phyloP scores from a whole-genome alignment of 2,888 invertebrate genomes.

The Alviniconcha strummeri region DNA sequence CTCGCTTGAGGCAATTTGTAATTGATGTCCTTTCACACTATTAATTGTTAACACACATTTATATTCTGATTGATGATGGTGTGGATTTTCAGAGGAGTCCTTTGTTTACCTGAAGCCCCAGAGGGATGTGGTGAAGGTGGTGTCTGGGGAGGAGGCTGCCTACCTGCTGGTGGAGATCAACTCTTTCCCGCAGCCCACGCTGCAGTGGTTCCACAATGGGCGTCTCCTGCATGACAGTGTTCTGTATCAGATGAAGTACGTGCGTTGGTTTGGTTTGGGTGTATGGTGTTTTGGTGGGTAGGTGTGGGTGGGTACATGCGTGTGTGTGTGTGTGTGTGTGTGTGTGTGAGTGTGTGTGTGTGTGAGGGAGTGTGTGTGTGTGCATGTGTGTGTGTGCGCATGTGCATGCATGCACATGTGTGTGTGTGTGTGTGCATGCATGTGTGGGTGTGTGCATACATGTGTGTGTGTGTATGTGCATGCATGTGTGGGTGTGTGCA shows the following conservation, averaged over 20 bases:
- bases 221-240: constrained; percentile 26
- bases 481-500: neutral
- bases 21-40: no score
- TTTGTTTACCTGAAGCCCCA: constrained; percentile 44
- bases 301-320: neutral
- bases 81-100: constrained; percentile 41
- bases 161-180: constrained; percentile 42
- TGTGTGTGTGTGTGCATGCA: constrained; percentile 3
- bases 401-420: neutral
- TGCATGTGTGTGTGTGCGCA: neutral
- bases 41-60: no score
- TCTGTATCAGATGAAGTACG: constrained; percentile 26
- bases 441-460: no score
- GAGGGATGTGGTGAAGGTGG: constrained; percentile 32
- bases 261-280: neutral
- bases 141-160: constrained; percentile 37
- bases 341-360: neutral
- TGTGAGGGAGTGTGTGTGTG: fast-evolving
- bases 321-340: neutral
- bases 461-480: neutral
- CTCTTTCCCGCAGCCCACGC: constrained; percentile 45
- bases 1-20: no score
- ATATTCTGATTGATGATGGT: neutral
- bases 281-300: neutral
- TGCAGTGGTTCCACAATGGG: constrained; percentile 50